Base-by-base conservation (phyloP, 2,888 invertebrate species). In the Nineta flava region DNA sequence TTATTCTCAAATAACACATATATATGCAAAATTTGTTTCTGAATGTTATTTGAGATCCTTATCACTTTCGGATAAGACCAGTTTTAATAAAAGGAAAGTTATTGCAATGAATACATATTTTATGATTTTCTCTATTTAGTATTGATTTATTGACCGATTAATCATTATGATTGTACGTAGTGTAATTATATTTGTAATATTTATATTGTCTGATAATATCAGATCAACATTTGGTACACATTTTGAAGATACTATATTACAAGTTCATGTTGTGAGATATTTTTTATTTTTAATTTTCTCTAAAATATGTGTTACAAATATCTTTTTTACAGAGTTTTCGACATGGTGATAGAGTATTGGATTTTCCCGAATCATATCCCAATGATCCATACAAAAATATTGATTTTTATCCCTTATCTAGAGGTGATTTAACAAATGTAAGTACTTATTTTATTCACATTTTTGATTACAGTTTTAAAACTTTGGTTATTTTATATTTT, bases 291-390 rank as follows among this genome's bases (percentile, higher is more conserved):
- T 32, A n/a, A n/a, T 19, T 19, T 3, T 19, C 19, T 19, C 10
- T 35, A 35, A 35, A 38, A 38, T 38, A 38, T 38, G 12, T 13
- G 3, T 43, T 2, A 43, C 10, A 13, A 32, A 5, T 15, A 46
- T 32, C n/a, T 19, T 40, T 9, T 54, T 68, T 69, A 47, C 62
- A 86, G 83, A 68, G 87, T 52, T 83, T 78, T 61, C 73, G 88
- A 47, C 88, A 90, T 72, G 88, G 88, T 26, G 81, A 83, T 57
- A 69, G 88, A 59, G 82, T 86, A 53, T 87, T 87, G 2, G 78
- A 80, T 51, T 49, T 58, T 15, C 61, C 59, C 49, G 75, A 77
- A 56, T 75, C 77, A 3, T 88, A 82, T 61, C 82, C 85, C 6
- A 79, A 71, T 53, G 87, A 88, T 69, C 79, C 80, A 2, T 72